Conservation (phyloP, 64 coral and sea anemone species). For the Actinia equina region DNA sequence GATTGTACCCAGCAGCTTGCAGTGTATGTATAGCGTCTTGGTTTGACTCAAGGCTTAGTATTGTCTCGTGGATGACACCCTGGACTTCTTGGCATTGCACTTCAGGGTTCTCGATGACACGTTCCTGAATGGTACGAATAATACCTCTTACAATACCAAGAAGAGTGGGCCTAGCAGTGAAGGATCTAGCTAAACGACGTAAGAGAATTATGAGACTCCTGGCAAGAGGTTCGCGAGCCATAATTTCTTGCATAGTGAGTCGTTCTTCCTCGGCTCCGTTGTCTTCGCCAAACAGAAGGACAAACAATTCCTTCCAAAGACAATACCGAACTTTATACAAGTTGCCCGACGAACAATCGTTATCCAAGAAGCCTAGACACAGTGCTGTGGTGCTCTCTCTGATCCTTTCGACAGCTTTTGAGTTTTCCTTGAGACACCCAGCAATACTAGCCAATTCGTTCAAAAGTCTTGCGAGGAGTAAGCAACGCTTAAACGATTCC, state of each 20-base stretch:
- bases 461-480: conserved; percentile 26
- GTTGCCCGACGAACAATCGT: not conserved
- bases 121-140: not conserved
- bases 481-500: not conserved
- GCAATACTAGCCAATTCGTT: conserved; percentile 27
- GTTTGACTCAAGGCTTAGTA: conserved; percentile 30
- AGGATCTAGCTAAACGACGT: not conserved
- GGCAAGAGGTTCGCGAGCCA: not conserved
- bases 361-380: conserved; percentile 11
- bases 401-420: not conserved
- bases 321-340: conserved; percentile 17
- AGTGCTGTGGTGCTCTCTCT: not conserved
- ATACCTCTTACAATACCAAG: not conserved
- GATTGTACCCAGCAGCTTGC: conserved; percentile 49
- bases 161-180: not conserved
- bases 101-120: not conserved
- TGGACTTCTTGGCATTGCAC: not conserved
- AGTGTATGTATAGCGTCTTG: conserved; percentile 42
- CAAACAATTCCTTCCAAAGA: not conserved
- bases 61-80: not conserved
- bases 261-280: not conserved
- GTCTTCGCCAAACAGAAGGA: not conserved
- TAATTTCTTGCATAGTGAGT: not conserved
- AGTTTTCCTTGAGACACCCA: not conserved
- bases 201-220: not conserved